A percentile compares a stretch with the other conserved stretches of the same genome.
Conservation (phyloP, 2,797 vertebrate species). For the Oceanodroma leucorhoa region DNA sequence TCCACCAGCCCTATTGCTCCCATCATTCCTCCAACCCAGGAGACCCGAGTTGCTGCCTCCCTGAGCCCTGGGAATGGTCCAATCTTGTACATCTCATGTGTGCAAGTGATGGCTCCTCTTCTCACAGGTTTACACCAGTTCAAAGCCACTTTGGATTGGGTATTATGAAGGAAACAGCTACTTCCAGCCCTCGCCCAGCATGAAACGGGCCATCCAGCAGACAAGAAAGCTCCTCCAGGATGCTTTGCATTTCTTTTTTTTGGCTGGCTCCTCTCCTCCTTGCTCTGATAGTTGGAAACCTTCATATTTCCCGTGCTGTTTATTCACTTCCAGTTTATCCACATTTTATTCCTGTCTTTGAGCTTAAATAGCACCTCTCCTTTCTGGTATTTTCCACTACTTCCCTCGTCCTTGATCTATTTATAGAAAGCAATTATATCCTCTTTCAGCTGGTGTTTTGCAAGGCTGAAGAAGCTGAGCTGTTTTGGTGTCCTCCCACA, state of each 20-base stretch:
- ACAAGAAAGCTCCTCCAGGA: conserved; percentile 78
- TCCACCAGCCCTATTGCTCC: neutral
- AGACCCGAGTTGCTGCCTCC: neutral
- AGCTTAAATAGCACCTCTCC: neutral
- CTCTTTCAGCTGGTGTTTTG: conserved; percentile 39
- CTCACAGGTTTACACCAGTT: conserved; percentile 75
- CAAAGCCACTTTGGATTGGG: conserved; percentile 71
- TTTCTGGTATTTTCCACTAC: conserved; percentile 1
- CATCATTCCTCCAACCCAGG: neutral
- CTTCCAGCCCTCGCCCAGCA: conserved; percentile 73
- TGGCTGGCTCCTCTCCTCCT: neutral
- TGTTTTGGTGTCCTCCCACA: neutral
- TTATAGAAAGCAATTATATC: neutral
- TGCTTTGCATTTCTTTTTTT: neutral
- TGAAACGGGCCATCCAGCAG: conserved; percentile 71
- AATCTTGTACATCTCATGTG: rapidly evolving
- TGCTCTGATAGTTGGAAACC: neutral
- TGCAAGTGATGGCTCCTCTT: neutral
- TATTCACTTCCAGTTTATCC: neutral
- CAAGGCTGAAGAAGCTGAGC: neutral
- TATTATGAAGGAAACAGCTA: conserved; percentile 76
- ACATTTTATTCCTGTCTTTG: neutral
- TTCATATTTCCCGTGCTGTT: neutral
- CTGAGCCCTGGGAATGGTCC: neutral
- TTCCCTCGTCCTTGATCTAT: neutral